Evolutionary conservation across 1,140 invertebrate genomes (phyloP).

Genomic region (Drosophila tristis): DNA sequence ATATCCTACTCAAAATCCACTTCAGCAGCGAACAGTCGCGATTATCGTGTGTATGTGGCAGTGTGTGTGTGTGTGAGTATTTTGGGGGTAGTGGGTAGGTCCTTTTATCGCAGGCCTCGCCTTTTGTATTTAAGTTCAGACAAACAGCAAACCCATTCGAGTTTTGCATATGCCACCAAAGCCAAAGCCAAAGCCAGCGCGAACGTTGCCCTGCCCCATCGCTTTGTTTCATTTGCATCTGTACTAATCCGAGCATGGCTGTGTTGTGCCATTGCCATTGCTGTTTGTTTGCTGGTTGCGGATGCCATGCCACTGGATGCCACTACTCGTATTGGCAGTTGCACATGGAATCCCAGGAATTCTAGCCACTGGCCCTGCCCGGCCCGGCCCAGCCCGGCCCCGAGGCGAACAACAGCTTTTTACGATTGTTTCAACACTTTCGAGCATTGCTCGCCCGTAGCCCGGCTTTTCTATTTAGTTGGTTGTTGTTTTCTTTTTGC

Average conservation of each 20-base stretch:
- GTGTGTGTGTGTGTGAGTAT: conserved; percentile 33
- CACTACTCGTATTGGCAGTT: conserved; percentile 46
- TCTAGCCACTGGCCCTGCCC: conserved; percentile 11
- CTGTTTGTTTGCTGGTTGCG: conserved; percentile 6
- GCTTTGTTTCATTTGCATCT: conserved; percentile 77
- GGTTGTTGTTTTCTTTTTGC: conserved; percentile 41
- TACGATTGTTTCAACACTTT: conserved; percentile 82
- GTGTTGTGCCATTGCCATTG: conserved; percentile 8
- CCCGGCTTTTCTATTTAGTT: conserved; percentile 60
- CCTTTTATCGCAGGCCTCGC: conserved; percentile 52
- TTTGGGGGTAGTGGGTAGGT: conserved; percentile 13
- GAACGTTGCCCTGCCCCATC: conserved; percentile 19
- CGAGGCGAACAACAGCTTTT: conserved; percentile 65
- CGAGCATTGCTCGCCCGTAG: conserved; percentile 63
- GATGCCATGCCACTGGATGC: background rate
- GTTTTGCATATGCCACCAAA: conserved; percentile 71
- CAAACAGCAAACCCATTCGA: conserved; percentile 38
- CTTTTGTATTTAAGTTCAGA: conserved; percentile 73
- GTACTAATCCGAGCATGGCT: conserved; percentile 59
- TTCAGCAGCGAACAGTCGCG: conserved; percentile 49
- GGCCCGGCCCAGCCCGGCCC: conserved; percentile 6
- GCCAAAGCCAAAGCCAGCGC: conserved; percentile 15
- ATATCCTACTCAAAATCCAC: conserved; percentile 65
- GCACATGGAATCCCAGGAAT: background rate
- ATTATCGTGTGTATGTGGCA: conserved; percentile 61